Evolutionary conservation across 2,888 invertebrate species (phyloP).

Genomic region (Halictus quadricinctus): DNA sequence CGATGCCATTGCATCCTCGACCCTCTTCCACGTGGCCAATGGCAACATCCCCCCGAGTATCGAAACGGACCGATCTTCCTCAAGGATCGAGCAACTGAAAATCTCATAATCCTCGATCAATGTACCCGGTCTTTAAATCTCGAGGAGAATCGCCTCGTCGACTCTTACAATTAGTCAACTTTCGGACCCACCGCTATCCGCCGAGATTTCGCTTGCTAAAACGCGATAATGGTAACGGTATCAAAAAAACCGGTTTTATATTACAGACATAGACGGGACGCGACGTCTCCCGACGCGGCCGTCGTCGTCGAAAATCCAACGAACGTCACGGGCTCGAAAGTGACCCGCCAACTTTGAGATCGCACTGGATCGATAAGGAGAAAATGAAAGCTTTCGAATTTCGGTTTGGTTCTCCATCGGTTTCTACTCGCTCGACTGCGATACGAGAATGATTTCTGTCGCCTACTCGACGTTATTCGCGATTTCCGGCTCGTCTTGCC

Average conservation of each 20-base stretch:
- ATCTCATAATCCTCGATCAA: background rate
- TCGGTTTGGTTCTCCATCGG: conserved; percentile 2
- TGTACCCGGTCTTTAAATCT: background rate
- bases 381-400: conserved; percentile 33
- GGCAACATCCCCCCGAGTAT: background rate
- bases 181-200: background rate
- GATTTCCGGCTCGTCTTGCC: background rate
- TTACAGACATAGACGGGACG: conserved; percentile 21
- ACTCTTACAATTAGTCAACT: background rate
- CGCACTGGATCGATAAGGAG: conserved; percentile 32
- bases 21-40: background rate
- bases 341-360: conserved; percentile 13
- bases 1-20: conserved; percentile 13
- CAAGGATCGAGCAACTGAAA: background rate
- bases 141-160: background rate
- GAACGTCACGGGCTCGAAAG: conserved; percentile 29
- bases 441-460: background rate
- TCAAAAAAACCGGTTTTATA: conserved; percentile 65
- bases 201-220: conserved; percentile 43
- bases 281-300: conserved; percentile 10
- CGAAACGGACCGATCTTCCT: background rate
- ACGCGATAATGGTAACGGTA: conserved; percentile 65
- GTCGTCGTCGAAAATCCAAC: conserved; percentile 48
- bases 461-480: background rate
- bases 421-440: conserved; percentile 7